These are phyloP conservation scores for Gallinago nigripennis DNA, from an alignment of 2,797 vertebrate genomes.

Conservation along the genomic window DNA sequence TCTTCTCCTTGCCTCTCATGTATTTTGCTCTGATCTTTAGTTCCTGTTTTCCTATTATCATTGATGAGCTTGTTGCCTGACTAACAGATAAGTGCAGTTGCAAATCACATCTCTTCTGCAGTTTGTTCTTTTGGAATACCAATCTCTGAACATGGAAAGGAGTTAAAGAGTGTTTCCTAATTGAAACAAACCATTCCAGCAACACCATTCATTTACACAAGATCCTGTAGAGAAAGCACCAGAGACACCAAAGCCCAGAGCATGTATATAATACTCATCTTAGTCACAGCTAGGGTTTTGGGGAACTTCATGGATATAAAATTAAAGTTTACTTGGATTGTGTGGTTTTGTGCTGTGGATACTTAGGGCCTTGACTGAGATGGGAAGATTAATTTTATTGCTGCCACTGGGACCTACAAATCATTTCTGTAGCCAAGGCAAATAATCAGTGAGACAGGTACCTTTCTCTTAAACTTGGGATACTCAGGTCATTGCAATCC, in stretches of 20 bases:
- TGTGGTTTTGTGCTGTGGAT: not conserved
- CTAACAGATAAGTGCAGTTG: not conserved
- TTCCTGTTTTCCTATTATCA: conserved; percentile 15
- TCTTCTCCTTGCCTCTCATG: not conserved
- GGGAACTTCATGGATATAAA: not conserved
- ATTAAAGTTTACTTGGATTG: not conserved
- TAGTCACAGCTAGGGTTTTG: not conserved
- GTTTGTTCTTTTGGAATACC: not conserved
- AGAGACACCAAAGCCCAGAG: not conserved
- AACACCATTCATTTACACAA: not conserved
- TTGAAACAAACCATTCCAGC: not conserved
- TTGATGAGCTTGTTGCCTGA: not conserved
- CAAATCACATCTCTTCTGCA: conserved; percentile 12
- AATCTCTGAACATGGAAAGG: not conserved
- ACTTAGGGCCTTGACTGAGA: not conserved
- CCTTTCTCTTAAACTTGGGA: not conserved
- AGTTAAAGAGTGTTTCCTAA: conserved; percentile 1
- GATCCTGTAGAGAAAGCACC: not conserved
- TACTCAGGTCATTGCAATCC: not conserved
- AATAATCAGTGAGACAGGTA: not conserved
- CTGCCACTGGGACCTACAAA: not conserved
- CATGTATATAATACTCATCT: not conserved
- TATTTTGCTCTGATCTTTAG: not conserved
- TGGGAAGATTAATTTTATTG: not conserved
- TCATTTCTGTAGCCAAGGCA: not conserved